Evolutionary conservation across 2,888 invertebrate species (phyloP).

Genomic region (Agrochola lota): DNA sequence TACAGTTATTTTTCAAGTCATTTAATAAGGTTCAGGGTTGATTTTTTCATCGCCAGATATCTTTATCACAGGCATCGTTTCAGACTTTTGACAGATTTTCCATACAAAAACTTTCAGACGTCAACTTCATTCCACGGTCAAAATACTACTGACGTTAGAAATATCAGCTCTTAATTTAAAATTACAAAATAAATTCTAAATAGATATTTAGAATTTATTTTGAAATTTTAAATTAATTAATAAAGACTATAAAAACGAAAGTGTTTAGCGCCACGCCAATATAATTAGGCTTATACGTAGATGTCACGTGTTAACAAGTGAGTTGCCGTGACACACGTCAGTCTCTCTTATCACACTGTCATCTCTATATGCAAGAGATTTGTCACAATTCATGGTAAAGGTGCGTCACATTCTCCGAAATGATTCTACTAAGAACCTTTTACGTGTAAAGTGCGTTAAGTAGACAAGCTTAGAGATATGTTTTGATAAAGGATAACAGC

Average conservation of each 20-base stretch:
- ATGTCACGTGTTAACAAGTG: slow-evolving; percentile 12
- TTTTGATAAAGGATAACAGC: slow-evolving; percentile 4
- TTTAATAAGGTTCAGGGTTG: neutral
- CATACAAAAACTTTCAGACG: neutral
- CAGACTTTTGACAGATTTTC: neutral
- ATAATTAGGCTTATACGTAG: slow-evolving; percentile 8
- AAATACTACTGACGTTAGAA: neutral
- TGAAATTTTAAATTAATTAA: no score
- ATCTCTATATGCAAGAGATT: slow-evolving; percentile 25
- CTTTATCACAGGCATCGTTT: neutral
- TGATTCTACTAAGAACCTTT: slow-evolving; percentile 7
- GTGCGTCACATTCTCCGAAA: slow-evolving; percentile 4
- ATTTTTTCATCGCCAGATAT: neutral
- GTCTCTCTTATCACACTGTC: slow-evolving; percentile 46
- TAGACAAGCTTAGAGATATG: neutral
- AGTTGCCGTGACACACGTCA: slow-evolving; percentile 39
- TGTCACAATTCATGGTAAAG: slow-evolving; percentile 10
- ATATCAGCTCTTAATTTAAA: neutral
- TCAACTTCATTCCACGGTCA: neutral
- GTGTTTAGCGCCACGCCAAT: neutral
- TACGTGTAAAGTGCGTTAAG: slow-evolving; percentile 2
- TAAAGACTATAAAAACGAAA: neutral
- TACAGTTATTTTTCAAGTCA: neutral
- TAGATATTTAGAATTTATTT: no score
- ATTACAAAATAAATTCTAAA: neutral